Evolutionary conservation across 2,797 vertebrate species (phyloP).

Genomic region (Agapornis canus): DNA sequence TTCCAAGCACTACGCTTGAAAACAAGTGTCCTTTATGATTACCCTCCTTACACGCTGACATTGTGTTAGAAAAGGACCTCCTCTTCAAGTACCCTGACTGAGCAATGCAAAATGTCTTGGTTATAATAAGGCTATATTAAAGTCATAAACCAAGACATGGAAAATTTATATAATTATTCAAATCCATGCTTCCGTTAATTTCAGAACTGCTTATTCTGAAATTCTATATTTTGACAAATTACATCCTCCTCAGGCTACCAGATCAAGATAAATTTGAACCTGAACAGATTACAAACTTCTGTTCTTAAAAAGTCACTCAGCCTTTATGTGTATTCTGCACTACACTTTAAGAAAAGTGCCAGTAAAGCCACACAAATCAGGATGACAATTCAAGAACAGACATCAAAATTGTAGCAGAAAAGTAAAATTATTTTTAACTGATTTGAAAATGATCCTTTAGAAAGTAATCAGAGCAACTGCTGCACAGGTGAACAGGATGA

Average conservation of each 20-base stretch:
- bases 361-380: background rate
- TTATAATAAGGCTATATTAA: background rate
- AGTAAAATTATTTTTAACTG: background rate
- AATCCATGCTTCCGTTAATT: background rate
- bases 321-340: background rate
- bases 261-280: background rate
- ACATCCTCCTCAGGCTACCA: background rate
- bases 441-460: background rate
- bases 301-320: background rate
- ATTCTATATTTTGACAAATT: background rate
- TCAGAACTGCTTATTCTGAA: background rate
- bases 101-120: background rate
- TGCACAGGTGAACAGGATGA: background rate
- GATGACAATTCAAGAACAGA: background rate
- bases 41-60: background rate
- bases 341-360: background rate
- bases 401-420: background rate
- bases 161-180: background rate
- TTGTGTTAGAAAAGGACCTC: background rate
- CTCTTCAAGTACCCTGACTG: background rate
- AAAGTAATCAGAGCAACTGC: background rate
- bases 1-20: background rate
- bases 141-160: background rate
- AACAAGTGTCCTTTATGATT: background rate
- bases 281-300: background rate